phyloP scores from a whole-genome alignment of 1,140 invertebrate species.

The Ladona fulva region DNA sequence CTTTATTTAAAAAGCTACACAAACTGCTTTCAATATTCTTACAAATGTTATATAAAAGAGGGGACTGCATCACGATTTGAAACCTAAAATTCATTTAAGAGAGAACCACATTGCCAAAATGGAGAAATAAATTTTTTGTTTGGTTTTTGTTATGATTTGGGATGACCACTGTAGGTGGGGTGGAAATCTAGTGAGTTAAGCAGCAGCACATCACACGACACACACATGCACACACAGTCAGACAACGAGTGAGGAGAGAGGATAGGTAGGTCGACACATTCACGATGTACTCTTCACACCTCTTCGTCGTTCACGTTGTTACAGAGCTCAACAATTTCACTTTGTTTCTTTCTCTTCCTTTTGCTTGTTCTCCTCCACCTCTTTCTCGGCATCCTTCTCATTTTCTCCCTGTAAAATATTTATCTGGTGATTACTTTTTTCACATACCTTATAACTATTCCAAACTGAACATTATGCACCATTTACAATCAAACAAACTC shows the following conservation, averaged over 20 bases:
- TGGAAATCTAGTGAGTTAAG: conserved; percentile 15
- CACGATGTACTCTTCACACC: conserved; percentile 1
- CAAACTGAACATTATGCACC: too few species aligned
- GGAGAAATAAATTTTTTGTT: not conserved
- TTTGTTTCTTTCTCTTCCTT: conserved; percentile 26
- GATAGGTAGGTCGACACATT: conserved; percentile 14
- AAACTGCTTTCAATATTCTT: conserved; percentile 18
- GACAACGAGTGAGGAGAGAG: conserved; percentile 15
- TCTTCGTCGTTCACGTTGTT: not conserved
- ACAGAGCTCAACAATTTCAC: conserved; percentile 17
- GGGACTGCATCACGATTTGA: conserved; percentile 12
- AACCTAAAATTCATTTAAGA: conserved; percentile 13
- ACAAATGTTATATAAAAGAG: conserved; percentile 23
- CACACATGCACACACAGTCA: conserved; percentile 19
- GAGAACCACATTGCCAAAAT: conserved; percentile 10
- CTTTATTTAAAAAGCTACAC: conserved; percentile 21
- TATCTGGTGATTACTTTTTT: too few species aligned
- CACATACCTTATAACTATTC: too few species aligned
- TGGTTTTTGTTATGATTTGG: not conserved
- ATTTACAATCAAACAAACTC: too few species aligned
- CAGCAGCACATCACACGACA: conserved; percentile 19
- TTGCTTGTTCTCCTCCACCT: conserved; percentile 25
- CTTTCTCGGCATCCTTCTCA: conserved; percentile 25
- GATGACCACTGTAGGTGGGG: not conserved
- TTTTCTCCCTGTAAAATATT: conserved; percentile 10